Conservation (phyloP, 2,113 vertebrate genomes). For the Rhinoptilus africanus region DNA sequence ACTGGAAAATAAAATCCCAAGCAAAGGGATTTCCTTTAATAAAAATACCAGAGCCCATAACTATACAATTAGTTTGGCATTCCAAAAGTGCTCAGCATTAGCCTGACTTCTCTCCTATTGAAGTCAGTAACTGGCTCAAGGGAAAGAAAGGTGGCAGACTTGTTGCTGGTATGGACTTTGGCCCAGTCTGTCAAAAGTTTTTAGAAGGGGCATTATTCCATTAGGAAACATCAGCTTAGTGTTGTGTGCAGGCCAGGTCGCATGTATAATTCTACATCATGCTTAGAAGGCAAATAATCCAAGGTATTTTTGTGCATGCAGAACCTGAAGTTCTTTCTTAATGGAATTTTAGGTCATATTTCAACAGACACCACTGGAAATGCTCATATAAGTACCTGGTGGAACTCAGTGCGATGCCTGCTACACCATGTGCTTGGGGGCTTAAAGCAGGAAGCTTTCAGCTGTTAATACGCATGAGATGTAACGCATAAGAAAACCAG, state of each 20-base stretch:
- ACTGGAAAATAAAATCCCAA: background rate
- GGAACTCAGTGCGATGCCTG: background rate
- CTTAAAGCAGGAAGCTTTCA: background rate
- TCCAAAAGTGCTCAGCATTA: background rate
- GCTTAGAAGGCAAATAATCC: background rate
- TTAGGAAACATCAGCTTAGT: background rate
- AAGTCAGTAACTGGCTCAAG: background rate
- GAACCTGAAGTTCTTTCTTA: background rate
- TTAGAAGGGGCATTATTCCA: background rate
- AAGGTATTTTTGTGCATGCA: background rate
- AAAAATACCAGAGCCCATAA: background rate
- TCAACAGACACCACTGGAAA: background rate
- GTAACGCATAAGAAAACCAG: background rate
- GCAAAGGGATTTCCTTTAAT: background rate
- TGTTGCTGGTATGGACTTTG: background rate
- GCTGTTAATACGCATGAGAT: background rate
- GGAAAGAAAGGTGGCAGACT: background rate
- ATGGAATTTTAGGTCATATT: background rate
- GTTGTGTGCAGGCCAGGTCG: background rate
- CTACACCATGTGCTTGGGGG: no score
- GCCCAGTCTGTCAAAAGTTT: background rate
- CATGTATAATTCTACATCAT: background rate
- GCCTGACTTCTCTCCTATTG: background rate
- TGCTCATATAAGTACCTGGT: background rate
- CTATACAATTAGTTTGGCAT: background rate